A percentile compares a stretch with the other conserved stretches of the same genome.
phyloP scores from a whole-genome alignment of 1,140 invertebrate genomes.

The Ridgeia piscesae region DNA sequence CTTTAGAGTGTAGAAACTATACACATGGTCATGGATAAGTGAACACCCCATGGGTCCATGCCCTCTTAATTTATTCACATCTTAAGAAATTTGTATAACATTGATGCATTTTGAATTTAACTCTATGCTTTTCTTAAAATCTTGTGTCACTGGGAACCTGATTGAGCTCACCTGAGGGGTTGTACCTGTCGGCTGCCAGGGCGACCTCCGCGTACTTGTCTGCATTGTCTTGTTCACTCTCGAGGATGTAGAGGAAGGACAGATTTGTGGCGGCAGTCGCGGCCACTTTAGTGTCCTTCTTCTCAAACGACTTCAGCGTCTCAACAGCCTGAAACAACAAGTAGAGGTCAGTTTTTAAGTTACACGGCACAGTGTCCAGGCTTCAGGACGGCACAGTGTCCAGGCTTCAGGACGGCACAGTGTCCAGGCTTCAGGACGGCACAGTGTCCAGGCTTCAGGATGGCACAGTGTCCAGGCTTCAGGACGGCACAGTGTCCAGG shows the following conservation, averaged over 20 bases:
- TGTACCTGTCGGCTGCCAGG: constrained; percentile 76
- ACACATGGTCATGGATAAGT: not conserved
- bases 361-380: too few species aligned
- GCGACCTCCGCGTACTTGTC: constrained; percentile 75
- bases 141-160: not conserved
- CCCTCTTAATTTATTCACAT: not conserved
- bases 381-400: too few species aligned
- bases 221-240: constrained; percentile 82
- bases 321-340: constrained; percentile 67
- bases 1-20: too few species aligned
- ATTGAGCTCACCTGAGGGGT: constrained; percentile 64
- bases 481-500: too few species aligned
- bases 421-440: too few species aligned
- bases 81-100: not conserved
- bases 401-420: too few species aligned
- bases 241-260: constrained; percentile 83
- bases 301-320: constrained; percentile 86
- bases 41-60: not conserved
- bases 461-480: too few species aligned
- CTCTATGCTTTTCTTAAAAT: not conserved
- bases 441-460: too few species aligned
- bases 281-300: constrained; percentile 79
- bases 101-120: not conserved
- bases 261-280: constrained; percentile 85
- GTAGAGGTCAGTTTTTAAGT: too few species aligned